These are phyloP conservation scores for Gymnocephalus cernua DNA, from an alignment of 2,113 vertebrate genomes.

Conservation along the genomic window DNA sequence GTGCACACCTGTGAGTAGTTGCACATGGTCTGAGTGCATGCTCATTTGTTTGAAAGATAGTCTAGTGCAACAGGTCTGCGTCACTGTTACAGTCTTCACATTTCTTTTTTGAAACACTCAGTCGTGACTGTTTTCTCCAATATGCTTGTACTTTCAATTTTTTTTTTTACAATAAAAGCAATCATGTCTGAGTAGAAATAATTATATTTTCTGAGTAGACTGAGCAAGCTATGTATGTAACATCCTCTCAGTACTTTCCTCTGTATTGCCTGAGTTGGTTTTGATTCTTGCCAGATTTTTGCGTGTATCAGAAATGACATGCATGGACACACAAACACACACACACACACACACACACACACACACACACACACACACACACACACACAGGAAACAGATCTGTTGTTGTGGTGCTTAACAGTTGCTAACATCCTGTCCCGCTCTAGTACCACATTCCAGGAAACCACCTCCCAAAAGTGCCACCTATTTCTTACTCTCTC, in stretches of 20 bases:
- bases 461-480: constrained; percentile 75
- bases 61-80: constrained; percentile 13
- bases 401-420: constrained; percentile 80
- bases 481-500: too few species aligned
- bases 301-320: constrained; percentile 48
- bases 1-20: constrained; percentile 1
- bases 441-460: constrained; percentile 84
- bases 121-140: neutral
- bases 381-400: constrained; percentile 78
- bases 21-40: neutral
- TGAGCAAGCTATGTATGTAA: neutral
- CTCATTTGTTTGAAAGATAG: constrained; percentile 20
- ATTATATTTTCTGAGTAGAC: neutral
- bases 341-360: constrained; percentile 53
- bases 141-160: neutral
- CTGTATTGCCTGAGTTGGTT: constrained; percentile 13
- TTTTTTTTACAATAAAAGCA: neutral
- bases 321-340: constrained; percentile 56
- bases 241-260: neutral
- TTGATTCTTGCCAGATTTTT: constrained; percentile 55
- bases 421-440: constrained; percentile 84
- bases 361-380: constrained; percentile 53
- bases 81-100: neutral
- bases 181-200: neutral
- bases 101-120: neutral